phyloP scores from a whole-genome alignment of 2,888 invertebrate genomes.

The Caenorhabditis sinica region DNA sequence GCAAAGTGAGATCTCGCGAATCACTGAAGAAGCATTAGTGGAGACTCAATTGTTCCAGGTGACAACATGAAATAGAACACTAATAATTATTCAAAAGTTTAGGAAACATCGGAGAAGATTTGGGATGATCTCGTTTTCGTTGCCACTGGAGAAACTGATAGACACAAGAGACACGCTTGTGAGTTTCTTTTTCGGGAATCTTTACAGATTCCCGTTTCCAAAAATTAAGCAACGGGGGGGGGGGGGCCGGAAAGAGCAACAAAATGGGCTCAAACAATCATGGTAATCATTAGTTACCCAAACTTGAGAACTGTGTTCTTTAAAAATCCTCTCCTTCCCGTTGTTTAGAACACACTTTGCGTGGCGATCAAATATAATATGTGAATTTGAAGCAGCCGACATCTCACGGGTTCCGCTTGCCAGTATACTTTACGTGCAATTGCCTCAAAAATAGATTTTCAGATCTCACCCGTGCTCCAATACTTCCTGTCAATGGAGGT shows the following conservation, averaged over 20 bases:
- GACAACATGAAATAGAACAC: background rate
- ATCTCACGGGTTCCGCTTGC: constrained; percentile 11
- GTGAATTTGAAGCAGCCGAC: background rate
- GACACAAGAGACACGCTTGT: constrained; percentile 65
- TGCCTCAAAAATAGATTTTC: too few relatives aligned
- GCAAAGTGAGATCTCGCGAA: constrained; percentile 49
- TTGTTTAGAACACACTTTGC: background rate
- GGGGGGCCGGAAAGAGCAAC: too few relatives aligned
- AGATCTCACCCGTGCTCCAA: constrained; percentile 59
- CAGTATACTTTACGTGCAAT: background rate
- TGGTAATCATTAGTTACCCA: constrained; percentile 9
- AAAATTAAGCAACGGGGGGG: constrained; percentile 19
- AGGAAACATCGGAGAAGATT: constrained; percentile 57
- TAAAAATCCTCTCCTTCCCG: constrained; percentile 1
- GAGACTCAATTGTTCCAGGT: constrained; percentile 60
- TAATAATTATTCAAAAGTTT: background rate
- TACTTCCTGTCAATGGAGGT: constrained; percentile 49
- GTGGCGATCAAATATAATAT: background rate
- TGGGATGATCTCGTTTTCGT: constrained; percentile 63
- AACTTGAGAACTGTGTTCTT: background rate
- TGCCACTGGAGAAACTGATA: constrained; percentile 60
- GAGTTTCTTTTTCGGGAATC: constrained; percentile 24
- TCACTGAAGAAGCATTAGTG: constrained; percentile 52
- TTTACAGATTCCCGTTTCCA: background rate
- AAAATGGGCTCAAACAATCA: background rate